phyloP scores from a whole-genome alignment of 2,797 vertebrate genomes.

The Chaenodraco wilsoni region DNA sequence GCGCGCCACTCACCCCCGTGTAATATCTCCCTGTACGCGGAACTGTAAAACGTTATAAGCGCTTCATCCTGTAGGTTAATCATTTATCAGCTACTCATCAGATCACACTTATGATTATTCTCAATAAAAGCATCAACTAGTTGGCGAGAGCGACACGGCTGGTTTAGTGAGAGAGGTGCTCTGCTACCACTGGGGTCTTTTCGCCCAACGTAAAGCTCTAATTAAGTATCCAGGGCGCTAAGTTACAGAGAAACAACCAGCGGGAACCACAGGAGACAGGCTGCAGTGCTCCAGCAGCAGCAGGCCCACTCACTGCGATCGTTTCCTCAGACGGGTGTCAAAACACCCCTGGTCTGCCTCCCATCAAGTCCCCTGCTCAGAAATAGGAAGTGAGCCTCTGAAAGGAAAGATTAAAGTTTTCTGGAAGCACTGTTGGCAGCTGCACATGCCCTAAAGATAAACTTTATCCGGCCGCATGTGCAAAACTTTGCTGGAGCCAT shows the following conservation, averaged over 20 bases:
- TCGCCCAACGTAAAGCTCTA: constrained; percentile 65
- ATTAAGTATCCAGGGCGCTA: constrained; percentile 76
- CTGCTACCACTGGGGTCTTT: constrained; percentile 39
- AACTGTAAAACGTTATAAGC: constrained; percentile 78
- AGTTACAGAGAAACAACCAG: constrained; percentile 75
- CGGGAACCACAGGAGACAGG: constrained; percentile 72
- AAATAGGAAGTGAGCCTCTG: constrained; percentile 85
- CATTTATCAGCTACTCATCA: constrained; percentile 70
- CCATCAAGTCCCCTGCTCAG: constrained; percentile 81
- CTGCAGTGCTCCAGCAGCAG: constrained; percentile 69
- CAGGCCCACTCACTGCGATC: constrained; percentile 70
- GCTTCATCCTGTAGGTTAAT: constrained; percentile 75
- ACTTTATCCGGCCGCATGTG: constrained; percentile 86
- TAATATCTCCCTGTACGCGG: constrained; percentile 60
- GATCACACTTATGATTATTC: constrained; percentile 76
- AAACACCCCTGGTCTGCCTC: constrained; percentile 84
- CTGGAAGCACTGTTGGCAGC: constrained; percentile 88
- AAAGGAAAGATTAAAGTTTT: constrained; percentile 89
- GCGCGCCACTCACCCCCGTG: constrained; percentile 39
- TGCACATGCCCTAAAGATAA: constrained; percentile 88
- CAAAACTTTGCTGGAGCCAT: constrained; percentile 86
- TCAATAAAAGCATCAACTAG: constrained; percentile 68
- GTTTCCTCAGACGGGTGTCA: constrained; percentile 82
- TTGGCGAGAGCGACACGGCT: constrained; percentile 44
- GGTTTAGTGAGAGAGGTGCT: constrained; percentile 47